phyloP scores from a whole-genome alignment of 2,888 invertebrate species.

The Synergus umbraculus region DNA sequence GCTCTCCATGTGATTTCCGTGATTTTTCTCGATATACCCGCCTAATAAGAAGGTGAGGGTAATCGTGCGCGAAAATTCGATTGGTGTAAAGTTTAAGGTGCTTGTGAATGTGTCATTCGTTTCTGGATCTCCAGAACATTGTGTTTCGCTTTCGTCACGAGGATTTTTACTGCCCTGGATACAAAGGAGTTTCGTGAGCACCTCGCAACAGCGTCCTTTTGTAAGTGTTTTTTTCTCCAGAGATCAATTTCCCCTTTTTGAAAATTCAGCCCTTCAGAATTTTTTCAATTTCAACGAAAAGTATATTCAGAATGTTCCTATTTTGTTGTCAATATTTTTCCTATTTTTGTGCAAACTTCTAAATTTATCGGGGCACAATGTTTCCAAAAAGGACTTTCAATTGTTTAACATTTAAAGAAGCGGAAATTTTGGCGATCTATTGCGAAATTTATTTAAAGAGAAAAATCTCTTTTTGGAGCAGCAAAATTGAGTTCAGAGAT shows the following conservation, averaged over 20 bases:
- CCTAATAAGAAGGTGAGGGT: constrained; percentile 51
- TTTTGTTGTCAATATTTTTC: background rate
- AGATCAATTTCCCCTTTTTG: background rate
- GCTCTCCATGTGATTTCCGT: constrained; percentile 63
- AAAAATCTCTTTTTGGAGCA: background rate
- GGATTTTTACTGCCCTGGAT: constrained; percentile 63
- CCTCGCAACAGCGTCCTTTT: constrained; percentile 58
- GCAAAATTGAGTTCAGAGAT: background rate
- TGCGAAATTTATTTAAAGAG: background rate
- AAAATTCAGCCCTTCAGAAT: background rate
- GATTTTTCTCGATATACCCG: constrained; percentile 58
- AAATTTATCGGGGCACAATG: background rate
- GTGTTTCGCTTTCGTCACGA: constrained; percentile 65
- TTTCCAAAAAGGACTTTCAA: background rate
- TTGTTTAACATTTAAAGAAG: background rate
- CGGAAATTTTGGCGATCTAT: background rate
- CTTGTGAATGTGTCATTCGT: constrained; percentile 59
- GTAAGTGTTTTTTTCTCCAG: constrained; percentile 57
- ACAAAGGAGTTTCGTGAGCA: constrained; percentile 64
- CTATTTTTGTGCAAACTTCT: background rate
- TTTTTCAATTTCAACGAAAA: background rate
- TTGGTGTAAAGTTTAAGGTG: constrained; percentile 51
- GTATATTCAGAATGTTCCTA: background rate
- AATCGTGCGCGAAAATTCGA: constrained; percentile 46
- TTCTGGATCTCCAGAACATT: constrained; percentile 53